Conservation (phyloP, 1,140 invertebrate species). For the Lasioglossum baleicum region DNA sequence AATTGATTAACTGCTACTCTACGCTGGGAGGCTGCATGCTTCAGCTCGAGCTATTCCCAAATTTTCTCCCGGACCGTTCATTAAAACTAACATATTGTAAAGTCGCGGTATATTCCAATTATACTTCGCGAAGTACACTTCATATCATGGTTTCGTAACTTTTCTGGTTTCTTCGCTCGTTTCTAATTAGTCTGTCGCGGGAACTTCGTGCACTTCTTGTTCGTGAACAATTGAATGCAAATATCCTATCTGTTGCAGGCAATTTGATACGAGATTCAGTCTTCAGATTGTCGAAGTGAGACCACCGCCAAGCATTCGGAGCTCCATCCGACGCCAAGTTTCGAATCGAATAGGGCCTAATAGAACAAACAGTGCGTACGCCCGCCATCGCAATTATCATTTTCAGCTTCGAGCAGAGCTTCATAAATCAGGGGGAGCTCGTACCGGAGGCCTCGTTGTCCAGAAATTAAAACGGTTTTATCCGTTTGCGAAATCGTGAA, state of each 20-base stretch:
- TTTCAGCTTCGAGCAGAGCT: background rate
- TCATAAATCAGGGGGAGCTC: conserved; percentile 24
- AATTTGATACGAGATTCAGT: too few relatives aligned
- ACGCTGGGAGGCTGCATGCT: background rate
- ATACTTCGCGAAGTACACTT: background rate
- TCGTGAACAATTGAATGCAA: background rate
- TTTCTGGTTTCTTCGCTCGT: background rate
- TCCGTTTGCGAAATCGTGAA: conserved; percentile 34
- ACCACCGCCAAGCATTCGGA: background rate
- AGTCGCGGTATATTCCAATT: too few relatives aligned
- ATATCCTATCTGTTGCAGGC: background rate
- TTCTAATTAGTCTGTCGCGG: background rate
- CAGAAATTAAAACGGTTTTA: conserved; percentile 47
- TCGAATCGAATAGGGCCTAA: background rate
- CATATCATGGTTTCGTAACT: background rate
- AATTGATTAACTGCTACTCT: conserved; percentile 50
- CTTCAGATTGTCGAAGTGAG: background rate
- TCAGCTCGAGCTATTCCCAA: too few relatives aligned
- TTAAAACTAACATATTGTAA: background rate
- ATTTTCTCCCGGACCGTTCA: background rate
- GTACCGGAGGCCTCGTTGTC: background rate
- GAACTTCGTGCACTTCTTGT: background rate
- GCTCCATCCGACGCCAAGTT: background rate
- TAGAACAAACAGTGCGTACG: background rate
- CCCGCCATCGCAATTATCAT: background rate